phyloP scores from a whole-genome alignment of 2,113 vertebrate species.

The Labeo catla region DNA sequence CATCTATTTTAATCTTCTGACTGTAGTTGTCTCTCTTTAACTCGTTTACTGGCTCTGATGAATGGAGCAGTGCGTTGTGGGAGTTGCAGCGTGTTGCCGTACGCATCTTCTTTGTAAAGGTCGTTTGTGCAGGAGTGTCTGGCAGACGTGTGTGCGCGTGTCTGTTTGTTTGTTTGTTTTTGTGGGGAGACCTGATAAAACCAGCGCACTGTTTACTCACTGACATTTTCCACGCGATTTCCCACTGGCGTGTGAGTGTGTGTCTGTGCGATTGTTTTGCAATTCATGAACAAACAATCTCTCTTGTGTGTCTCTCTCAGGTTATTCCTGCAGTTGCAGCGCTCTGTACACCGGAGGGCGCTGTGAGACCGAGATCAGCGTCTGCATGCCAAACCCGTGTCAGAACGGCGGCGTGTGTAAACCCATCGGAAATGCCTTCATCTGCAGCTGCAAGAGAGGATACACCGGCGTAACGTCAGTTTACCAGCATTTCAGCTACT shows the following conservation, averaged over 20 bases:
- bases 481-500: neutral
- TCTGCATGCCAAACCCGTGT: conserved; percentile 94
- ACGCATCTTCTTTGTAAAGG: conserved; percentile 32
- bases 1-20: neutral
- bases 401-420: conserved; percentile 89
- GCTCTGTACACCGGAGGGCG: conserved; percentile 89
- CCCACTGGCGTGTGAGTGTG: conserved; percentile 25
- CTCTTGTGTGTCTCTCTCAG: conserved; percentile 70
- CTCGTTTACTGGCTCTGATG: conserved; percentile 13
- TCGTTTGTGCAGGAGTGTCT: conserved; percentile 27
- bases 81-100: neutral
- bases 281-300: neutral
- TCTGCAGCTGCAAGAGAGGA: conserved; percentile 91
- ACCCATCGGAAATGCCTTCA: conserved; percentile 89
- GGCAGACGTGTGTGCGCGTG: neutral
- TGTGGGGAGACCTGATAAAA: conserved; percentile 24
- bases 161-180: conserved; percentile 25
- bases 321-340: conserved; percentile 90
- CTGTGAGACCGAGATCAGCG: conserved; percentile 93
- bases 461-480: conserved; percentile 93
- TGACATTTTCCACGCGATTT: conserved; percentile 43
- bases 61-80: conserved; percentile 35
- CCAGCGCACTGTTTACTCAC: conserved; percentile 22
- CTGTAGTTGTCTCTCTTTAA: neutral
- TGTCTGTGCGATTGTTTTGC: conserved; percentile 15